Conservation (phyloP, 2,113 vertebrate species). For the Globicephala melas region DNA sequence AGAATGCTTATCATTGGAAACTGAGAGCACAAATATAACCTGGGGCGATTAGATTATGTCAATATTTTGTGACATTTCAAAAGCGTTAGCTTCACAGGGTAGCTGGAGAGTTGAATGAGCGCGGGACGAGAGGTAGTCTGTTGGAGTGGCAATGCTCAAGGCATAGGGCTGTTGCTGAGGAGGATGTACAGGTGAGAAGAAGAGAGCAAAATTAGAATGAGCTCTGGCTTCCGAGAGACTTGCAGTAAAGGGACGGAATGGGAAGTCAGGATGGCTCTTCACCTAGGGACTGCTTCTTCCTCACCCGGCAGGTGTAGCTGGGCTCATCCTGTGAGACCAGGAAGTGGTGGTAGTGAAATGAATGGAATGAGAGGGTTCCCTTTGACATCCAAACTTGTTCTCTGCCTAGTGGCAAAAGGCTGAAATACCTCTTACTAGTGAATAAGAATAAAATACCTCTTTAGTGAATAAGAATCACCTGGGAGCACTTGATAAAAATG, state of each 20-base stretch:
- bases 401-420: not conserved
- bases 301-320: not conserved
- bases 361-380: not conserved
- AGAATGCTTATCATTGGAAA: not conserved
- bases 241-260: not conserved
- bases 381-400: not conserved
- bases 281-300: not conserved
- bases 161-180: not conserved
- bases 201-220: not conserved
- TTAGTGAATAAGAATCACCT: not conserved
- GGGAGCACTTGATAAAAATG: not conserved
- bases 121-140: not conserved
- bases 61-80: not conserved
- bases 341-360: not conserved
- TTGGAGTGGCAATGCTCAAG: not conserved
- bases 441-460: not conserved
- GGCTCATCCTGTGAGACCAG: not conserved
- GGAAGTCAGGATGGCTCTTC: not conserved
- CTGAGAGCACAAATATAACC: not conserved
- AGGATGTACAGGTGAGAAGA: not conserved
- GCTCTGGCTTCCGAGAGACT: not conserved
- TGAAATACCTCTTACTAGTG: not conserved
- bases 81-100: not conserved
- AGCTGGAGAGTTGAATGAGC: not conserved
- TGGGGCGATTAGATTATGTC: not conserved